Evolutionary conservation across 2,797 vertebrate genomes (phyloP), one percentile per base, ranked within the genome.

Genomic region (Holocentrus rufus): DNA sequence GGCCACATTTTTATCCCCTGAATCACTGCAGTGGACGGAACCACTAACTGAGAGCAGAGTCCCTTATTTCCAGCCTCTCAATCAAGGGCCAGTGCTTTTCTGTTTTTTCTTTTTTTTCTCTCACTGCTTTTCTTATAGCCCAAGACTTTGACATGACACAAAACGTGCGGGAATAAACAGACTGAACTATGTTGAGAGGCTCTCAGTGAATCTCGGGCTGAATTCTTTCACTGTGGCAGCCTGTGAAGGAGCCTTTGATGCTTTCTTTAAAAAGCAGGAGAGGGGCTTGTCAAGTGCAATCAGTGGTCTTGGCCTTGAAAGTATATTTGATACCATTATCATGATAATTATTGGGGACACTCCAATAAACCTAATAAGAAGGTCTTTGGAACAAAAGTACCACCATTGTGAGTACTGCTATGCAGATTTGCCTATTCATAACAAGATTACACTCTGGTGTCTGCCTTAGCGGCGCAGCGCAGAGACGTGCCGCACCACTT

Each of bases 21-120:
- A 94, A 92, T 94, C 93, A 95, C 91, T 92, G 90, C 92, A 90
- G 87, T 91, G 91, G 89, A 93, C 82, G 80, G 90, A 92, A 90
- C 89, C 81, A 77, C 82, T 78, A 84, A 83, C 84, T 77, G 58
- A 80, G 82, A 87, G 83, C 82, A 83, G 64, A 82, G 83, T 80
- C 84, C 88, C 74, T 85, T 80, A 68, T 86, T 88, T 92, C 85
- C 89, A 91, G 82, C 65, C 85, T 69, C 87, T 89, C 85, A 62
- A 80, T 89, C 82, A 81, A 74, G 70, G 71, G 71, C 72, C 67
- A 53, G 71, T 20, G 76, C 79, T 84, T 85, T 65, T 58, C 54
- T 57, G 44, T 63, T 46, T 30, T 53, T 13, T 8, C 22, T 52
- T 34, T 36, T 66, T 77, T 79, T 87, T 47, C 70, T 47, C 70